Percentiles rank a stretch among this genome's conserved stretches.
phyloP scores from a whole-genome alignment of 1,140 invertebrate species.

The Drosophila mauritiana region DNA sequence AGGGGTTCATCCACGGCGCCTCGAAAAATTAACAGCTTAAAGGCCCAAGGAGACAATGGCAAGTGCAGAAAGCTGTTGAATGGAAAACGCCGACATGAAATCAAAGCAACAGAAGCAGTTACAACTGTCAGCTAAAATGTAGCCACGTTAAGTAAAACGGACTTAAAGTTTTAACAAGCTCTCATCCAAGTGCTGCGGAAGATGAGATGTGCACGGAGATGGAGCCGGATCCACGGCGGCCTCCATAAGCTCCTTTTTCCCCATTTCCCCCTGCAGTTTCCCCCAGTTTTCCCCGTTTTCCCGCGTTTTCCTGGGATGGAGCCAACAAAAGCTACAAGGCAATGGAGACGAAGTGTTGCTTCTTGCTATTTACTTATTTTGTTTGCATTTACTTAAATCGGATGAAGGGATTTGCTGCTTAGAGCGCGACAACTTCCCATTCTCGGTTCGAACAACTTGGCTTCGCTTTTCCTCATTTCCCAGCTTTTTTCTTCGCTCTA shows the following conservation, averaged over 20 bases:
- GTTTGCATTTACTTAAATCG: slow-evolving; percentile 83
- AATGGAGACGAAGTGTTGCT: slow-evolving; percentile 59
- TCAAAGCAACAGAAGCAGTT: slow-evolving; percentile 60
- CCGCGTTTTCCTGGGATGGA: not conserved
- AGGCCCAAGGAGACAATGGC: slow-evolving; percentile 10
- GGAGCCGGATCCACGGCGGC: slow-evolving; percentile 7
- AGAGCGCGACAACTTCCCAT: slow-evolving; percentile 62
- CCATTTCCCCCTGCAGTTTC: not conserved
- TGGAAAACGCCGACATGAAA: slow-evolving; percentile 3
- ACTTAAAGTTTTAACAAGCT: slow-evolving; percentile 83
- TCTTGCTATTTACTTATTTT: slow-evolving; percentile 83
- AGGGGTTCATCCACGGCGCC: slow-evolving; percentile 38
- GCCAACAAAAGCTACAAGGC: slow-evolving; percentile 29
- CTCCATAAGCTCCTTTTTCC: slow-evolving; percentile 53
- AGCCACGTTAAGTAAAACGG: slow-evolving; percentile 82
- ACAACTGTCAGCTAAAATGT: slow-evolving; percentile 78
- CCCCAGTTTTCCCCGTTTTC: slow-evolving; percentile 11
- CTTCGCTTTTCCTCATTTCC: slow-evolving; percentile 19
- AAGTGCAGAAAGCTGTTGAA: slow-evolving; percentile 4
- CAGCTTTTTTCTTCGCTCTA: not conserved
- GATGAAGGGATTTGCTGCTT: slow-evolving; percentile 82
- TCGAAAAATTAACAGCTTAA: slow-evolving; percentile 59
- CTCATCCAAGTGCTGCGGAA: slow-evolving; percentile 59
- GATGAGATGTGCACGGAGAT: slow-evolving; percentile 17
- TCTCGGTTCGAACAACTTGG: slow-evolving; percentile 7